Conservation (phyloP, 92 coral and sea anemone species). For the Phenganax stokvisi region DNA sequence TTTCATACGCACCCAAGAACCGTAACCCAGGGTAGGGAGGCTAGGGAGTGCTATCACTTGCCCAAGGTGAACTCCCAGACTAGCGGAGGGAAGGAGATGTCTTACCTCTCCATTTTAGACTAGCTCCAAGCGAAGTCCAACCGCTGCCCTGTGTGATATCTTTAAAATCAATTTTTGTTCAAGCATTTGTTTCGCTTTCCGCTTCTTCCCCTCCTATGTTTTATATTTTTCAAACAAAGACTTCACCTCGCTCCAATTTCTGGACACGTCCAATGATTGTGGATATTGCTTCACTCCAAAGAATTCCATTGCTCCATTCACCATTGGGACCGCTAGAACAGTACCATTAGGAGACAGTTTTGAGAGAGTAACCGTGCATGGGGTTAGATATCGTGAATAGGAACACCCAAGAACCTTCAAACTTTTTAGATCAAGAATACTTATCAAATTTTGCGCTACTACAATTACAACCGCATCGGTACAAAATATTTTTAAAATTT, state of each 20-base stretch:
- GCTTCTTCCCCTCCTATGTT: too few species aligned
- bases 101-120: slow-evolving; percentile 26
- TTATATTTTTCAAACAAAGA: too few species aligned
- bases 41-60: slow-evolving; percentile 26
- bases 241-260: too few species aligned
- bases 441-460: not conserved
- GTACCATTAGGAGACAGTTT: not conserved
- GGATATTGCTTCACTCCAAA: not conserved
- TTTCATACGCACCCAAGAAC: not conserved
- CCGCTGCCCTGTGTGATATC: slow-evolving; percentile 6
- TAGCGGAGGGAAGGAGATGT: slow-evolving; percentile 20
- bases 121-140: slow-evolving; percentile 13
- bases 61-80: slow-evolving; percentile 28
- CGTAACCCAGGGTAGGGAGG: slow-evolving; percentile 9
- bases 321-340: not conserved
- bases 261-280: too few species aligned
- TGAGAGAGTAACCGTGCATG: too few species aligned
- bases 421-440: not conserved
- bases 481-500: not conserved
- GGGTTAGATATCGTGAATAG: not conserved
- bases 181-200: too few species aligned
- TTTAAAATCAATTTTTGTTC: not conserved
- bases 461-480: not conserved
- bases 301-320: not conserved
- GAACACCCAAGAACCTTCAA: not conserved